Evolutionary conservation across 2,888 invertebrate species (phyloP).

Genomic region (Bibio marci): DNA sequence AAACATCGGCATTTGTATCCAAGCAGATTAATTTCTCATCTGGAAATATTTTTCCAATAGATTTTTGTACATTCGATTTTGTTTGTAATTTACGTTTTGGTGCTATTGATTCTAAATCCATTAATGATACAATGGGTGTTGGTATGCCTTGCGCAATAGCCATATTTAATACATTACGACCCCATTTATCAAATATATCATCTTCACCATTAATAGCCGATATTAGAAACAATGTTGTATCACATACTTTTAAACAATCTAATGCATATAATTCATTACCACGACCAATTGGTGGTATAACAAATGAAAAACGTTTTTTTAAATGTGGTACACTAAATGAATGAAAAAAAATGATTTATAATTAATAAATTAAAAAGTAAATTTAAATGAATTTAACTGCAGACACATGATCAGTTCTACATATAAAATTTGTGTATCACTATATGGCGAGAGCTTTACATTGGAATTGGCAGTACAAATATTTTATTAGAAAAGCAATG

Average conservation of each 20-base stretch:
- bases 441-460: too few relatives aligned
- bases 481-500: too few relatives aligned
- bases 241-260: constrained; percentile 75
- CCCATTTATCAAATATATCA: constrained; percentile 62
- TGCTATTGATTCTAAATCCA: constrained; percentile 55
- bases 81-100: constrained; percentile 49
- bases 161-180: constrained; percentile 57
- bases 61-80: constrained; percentile 19
- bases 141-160: constrained; percentile 69
- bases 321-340: constrained; percentile 57
- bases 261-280: constrained; percentile 35
- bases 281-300: constrained; percentile 55
- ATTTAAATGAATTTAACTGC: constrained; percentile 1
- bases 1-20: constrained; percentile 56
- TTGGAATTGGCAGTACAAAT: too few relatives aligned
- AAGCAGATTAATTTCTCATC: constrained; percentile 58
- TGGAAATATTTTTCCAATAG: background rate
- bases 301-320: constrained; percentile 74
- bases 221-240: constrained; percentile 63
- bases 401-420: too few relatives aligned
- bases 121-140: constrained; percentile 54
- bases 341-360: too few relatives aligned
- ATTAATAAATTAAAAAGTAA: constrained; percentile 1
- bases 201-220: constrained; percentile 52
- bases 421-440: too few relatives aligned